Base-by-base conservation (phyloP, 2,797 vertebrate species). In the Crocodylus rhombifer region DNA sequence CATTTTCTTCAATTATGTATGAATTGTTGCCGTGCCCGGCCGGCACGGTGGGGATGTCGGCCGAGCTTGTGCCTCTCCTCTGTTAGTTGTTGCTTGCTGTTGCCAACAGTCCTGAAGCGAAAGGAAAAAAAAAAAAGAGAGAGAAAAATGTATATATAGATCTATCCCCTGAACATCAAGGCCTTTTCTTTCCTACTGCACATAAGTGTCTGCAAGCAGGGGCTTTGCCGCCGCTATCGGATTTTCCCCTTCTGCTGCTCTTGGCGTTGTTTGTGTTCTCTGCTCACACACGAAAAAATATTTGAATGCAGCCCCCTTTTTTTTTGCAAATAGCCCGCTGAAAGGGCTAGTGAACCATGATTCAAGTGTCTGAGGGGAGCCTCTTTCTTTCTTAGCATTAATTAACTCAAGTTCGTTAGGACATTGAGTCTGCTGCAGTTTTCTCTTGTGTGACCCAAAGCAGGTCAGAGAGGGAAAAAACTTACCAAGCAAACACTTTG, bases 391-490 rank as follows among this genome's bases (percentile, higher is more conserved):
- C 97, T 91, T 95, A 95, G 97, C 97, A 97, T 97, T 97, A 97
- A 97, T 97, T 97, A 97, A 97, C 97, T 97, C 97, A 96, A 97
- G 97, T 97, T 97, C 97, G 97, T 97, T 97, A 97, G 96, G 96
- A 96, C 96, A 95, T 96, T 93, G 97, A 94, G 96, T 95, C 97
- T 97, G 96, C 97, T 84, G 96, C 92, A 96, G 97, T 95, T 97
- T 97, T 96, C 96, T 94, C 97, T 97, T 97, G 97, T 97, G 96
- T 95, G 94, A 87, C 95, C 96, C 97, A 96, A 97, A 97, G 96
- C 97, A 95, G 97, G 97, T 97, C 97, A 97, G 94, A 91, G 97
- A 96, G 94, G 94, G 96, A 96, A 96, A 97, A 96, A 96, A 42
- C 94, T 97, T 97, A 96, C 96, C 97, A 90, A 94, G 96, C 96